Base-by-base conservation (phyloP, 1,140 invertebrate genomes). In the Sipha flava region DNA sequence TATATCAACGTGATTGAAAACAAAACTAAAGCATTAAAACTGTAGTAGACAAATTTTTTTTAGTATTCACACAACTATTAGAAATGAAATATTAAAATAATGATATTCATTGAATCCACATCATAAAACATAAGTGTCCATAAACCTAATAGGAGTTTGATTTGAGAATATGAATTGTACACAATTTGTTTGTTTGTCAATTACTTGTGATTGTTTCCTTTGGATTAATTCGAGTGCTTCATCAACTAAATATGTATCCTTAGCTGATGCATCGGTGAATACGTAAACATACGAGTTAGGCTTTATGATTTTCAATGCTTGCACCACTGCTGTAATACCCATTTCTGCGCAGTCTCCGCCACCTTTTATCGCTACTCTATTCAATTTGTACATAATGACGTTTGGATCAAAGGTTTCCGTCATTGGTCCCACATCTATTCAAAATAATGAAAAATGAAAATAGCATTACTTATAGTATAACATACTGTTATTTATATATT, bases 261-360 rank as follows among this genome's bases (percentile, higher is more conserved):
- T 90, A 0, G 92, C 88, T 4, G 90, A 87, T 3, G 92, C 92
- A 83, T 93, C 92, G 2, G 92, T 93, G 83, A 93, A 93, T 1
- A 93, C 91, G 83, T 92, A 94, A 43, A 93, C 87, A 83, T 88
- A 92, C 1, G 92, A 93, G 70, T 88, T 86, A 0, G 91, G 91
- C 10, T 89, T 84, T 43, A 90, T 89, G 14, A 88, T 87, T 79
- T 91, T 87, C 3, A 94, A 85, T 0, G 92, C 92, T 81, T 88
- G 84, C 40, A 88, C 87, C 40, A 93, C 90, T 2, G 89, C 92
- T 0, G 86, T 86, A 10, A 93, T 84, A 14, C 90, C 89, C 86
- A 89, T 91, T 85, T 93, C 92, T 0, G 91, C 91, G 84, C 92
- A 93, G 82, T 92, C 91, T 0, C 90, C 91, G n/a, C 91, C 91